Evolutionary conservation across 1,140 invertebrate species (phyloP).

Genomic region (Pentalonia nigronervosa): DNA sequence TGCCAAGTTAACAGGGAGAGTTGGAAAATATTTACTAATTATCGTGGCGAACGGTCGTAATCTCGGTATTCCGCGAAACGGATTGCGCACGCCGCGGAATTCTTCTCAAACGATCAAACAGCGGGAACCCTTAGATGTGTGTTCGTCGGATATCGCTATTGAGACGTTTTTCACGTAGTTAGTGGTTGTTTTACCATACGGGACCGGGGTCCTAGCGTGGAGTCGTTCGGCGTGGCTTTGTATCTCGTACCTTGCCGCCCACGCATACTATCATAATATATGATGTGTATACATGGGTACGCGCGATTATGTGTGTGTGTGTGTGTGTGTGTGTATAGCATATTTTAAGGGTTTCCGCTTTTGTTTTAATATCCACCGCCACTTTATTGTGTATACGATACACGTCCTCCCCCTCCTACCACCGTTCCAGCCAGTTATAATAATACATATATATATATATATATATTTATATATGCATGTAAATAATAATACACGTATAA

Average conservation of each 20-base stretch:
- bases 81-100: neutral
- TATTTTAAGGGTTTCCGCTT: neutral
- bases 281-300: no score
- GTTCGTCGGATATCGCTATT: neutral
- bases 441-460: neutral
- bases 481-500: neutral
- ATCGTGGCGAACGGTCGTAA: neutral
- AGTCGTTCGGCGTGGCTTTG: neutral
- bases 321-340: neutral
- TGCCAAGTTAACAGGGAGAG: slow-evolving; percentile 2
- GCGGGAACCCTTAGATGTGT: neutral
- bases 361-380: neutral
- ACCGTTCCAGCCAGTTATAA: neutral
- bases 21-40: slow-evolving; percentile 11
- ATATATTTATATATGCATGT: no score
- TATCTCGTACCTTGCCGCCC: neutral
- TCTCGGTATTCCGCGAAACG: neutral
- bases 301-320: neutral
- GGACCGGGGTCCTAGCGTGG: neutral
- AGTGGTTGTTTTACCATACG: neutral
- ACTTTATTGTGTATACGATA: neutral
- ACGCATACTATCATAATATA: neutral
- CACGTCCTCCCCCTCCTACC: neutral
- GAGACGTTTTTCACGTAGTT: neutral
- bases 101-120: neutral